Conservation (phyloP, 2,888 invertebrate species). For the Machimus rusticus region DNA sequence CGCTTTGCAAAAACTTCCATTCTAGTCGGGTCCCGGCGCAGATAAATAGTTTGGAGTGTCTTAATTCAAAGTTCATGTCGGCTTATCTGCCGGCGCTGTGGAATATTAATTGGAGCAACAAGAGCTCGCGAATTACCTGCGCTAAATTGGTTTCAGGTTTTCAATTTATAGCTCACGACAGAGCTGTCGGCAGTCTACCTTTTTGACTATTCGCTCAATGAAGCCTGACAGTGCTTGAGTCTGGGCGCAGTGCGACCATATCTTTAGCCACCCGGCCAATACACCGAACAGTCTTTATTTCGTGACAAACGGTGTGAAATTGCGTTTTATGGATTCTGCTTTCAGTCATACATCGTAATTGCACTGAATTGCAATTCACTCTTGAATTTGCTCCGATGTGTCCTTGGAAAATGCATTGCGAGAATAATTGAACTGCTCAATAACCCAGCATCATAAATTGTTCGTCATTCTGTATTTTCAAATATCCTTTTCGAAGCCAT, state of each 20-base stretch:
- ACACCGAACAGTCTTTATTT: neutral
- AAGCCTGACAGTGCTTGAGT: neutral
- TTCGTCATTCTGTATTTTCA: neutral
- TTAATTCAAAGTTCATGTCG: slow-evolving; percentile 42
- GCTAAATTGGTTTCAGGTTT: slow-evolving; percentile 43
- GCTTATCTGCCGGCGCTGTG: slow-evolving; percentile 14
- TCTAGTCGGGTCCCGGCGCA: neutral
- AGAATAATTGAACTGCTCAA: neutral
- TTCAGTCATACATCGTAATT: neutral
- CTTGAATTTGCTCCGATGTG: neutral
- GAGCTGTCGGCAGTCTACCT: slow-evolving; percentile 37
- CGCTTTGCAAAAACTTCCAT: slow-evolving; percentile 5
- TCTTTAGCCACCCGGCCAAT: neutral
- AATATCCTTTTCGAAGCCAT: neutral
- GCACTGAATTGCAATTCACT: neutral
- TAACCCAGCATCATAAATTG: neutral
- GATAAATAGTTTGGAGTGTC: slow-evolving; percentile 12
- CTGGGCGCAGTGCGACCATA: neutral
- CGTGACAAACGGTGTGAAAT: slow-evolving; percentile 2
- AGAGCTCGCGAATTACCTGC: slow-evolving; percentile 27
- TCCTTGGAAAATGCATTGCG: neutral
- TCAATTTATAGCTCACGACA: slow-evolving; percentile 42
- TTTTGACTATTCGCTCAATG: slow-evolving; percentile 22
- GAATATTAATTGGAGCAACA: slow-evolving; percentile 43
- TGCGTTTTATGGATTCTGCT: neutral